Base-by-base conservation (phyloP, 2,113 vertebrate species). In the Parus major region DNA sequence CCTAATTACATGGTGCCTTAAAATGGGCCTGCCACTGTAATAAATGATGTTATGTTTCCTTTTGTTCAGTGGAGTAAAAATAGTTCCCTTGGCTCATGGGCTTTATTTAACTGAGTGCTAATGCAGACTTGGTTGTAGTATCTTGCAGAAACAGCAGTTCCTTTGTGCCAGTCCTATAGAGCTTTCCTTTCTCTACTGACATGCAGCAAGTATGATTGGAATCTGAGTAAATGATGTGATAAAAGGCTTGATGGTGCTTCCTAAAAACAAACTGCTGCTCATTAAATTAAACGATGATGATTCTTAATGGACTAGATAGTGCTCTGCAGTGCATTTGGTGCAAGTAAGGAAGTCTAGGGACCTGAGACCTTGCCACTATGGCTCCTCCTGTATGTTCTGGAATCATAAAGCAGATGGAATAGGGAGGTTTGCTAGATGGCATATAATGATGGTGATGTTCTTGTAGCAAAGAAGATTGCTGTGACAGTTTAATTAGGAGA, bases 111-210 rank as follows among this genome's bases (percentile, higher is more conserved):
- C 70, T 50, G 73, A 84, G 65, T 0, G 0, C 56, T 80, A 76
- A 84, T 56, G 87, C 68, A 50, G 84, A n/a, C 16, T 35, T 55
- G 28, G 50, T 82, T 16, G 2, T 35, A 63, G 88, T 73, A 19
- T 28, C 53, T 49, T 95, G 92, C 80, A 92, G 92, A 80, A 94
- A 63, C 79, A 95, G 88, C 91, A 92, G 47, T 77, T 95, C 71
- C 56, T 92, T 92, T 88, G 55, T 80, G 73, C 42, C 29, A 35
- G 42, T 61, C 68, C 60, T 73, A 2, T 1, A 52, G 71, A 94
- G 66, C 69, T 91, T 73, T 33, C 39, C 69, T 76, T 73, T 75
- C 77, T 70, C 60, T 39, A 10, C 82, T 60, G 68, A 10, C 42
- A 9, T 82, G 36, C 77, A 75, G 59, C 55, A 55, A 90, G 35